Percentiles rank a stretch among this genome's conserved stretches.
phyloP scores from a whole-genome alignment of 2,113 vertebrate genomes.

The Strix aluco region DNA sequence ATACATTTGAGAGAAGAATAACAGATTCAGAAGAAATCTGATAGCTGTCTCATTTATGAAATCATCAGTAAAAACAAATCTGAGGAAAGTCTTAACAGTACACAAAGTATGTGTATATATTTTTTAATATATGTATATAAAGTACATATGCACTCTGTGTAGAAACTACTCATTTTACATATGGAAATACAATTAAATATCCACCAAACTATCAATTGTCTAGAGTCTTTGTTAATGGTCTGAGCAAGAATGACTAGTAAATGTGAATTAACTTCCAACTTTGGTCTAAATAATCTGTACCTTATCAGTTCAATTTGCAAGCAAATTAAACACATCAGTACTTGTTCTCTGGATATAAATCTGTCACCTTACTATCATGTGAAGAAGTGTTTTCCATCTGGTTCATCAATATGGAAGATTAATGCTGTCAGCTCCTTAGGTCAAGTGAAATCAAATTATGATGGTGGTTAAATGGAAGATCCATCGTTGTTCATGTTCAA shows the following conservation, averaged over 20 bases:
- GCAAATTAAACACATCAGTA: background rate
- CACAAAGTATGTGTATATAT: background rate
- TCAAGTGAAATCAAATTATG: constrained; percentile 4
- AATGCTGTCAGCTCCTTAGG: background rate
- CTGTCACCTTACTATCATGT: background rate
- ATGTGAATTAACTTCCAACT: background rate
- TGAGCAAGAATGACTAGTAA: background rate
- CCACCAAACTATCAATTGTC: background rate
- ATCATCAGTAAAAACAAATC: background rate
- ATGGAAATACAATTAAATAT: background rate
- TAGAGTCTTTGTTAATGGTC: background rate
- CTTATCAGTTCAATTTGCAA: background rate
- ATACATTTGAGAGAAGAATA: background rate
- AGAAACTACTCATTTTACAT: background rate
- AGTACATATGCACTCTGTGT: background rate
- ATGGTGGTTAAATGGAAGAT: background rate
- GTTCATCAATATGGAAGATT: background rate
- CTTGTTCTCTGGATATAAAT: background rate
- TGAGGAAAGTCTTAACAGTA: background rate
- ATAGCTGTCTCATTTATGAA: background rate
- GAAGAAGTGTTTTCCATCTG: background rate
- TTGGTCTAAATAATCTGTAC: background rate
- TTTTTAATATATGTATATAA: background rate
- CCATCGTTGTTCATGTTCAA: background rate
- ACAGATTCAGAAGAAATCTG: background rate